A percentile compares a stretch with the other conserved stretches of the same genome.
Evolutionary conservation across 2,113 vertebrate genomes (phyloP).

Genomic region (Etheostoma cragini): DNA sequence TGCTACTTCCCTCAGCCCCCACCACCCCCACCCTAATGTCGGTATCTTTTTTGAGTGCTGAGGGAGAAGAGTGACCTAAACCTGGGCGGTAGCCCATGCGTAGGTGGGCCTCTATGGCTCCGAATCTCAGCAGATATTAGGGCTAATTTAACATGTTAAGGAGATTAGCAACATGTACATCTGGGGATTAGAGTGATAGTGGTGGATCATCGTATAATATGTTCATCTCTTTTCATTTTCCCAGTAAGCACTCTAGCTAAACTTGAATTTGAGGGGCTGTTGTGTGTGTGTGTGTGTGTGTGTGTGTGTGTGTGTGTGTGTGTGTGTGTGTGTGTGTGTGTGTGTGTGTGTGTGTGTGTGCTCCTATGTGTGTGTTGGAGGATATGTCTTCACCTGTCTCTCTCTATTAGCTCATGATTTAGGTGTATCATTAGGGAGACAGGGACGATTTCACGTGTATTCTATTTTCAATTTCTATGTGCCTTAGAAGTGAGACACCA

Average conservation of each 20-base stretch:
- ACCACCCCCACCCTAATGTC: constrained; percentile 57
- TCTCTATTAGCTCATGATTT: constrained; percentile 78
- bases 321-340: constrained; percentile 41
- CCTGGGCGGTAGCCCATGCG: constrained; percentile 77
- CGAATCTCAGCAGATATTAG: constrained; percentile 79
- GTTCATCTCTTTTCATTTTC: constrained; percentile 62
- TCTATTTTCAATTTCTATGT: constrained; percentile 77
- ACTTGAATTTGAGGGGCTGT: constrained; percentile 67
- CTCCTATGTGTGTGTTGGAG: constrained; percentile 49
- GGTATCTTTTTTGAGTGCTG: constrained; percentile 58
- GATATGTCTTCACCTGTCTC: constrained; percentile 78
- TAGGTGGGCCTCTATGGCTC: constrained; percentile 76
- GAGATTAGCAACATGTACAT: constrained; percentile 83
- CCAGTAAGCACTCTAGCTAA: constrained; percentile 58
- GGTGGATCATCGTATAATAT: constrained; percentile 80
- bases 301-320: constrained; percentile 40
- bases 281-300: constrained; percentile 32
- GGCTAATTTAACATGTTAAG: constrained; percentile 82
- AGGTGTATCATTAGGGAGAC: constrained; percentile 79
- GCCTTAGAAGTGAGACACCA: constrained; percentile 70
- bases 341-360: constrained; percentile 27
- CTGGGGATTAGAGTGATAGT: constrained; percentile 81
- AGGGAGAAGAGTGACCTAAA: constrained; percentile 80
- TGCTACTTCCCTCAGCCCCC: constrained; percentile 65
- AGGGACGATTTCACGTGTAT: constrained; percentile 70